Percentiles rank a stretch among this genome's conserved stretches.
Conservation (phyloP, 2,113 vertebrate genomes). For the Panthera tigris region DNA sequence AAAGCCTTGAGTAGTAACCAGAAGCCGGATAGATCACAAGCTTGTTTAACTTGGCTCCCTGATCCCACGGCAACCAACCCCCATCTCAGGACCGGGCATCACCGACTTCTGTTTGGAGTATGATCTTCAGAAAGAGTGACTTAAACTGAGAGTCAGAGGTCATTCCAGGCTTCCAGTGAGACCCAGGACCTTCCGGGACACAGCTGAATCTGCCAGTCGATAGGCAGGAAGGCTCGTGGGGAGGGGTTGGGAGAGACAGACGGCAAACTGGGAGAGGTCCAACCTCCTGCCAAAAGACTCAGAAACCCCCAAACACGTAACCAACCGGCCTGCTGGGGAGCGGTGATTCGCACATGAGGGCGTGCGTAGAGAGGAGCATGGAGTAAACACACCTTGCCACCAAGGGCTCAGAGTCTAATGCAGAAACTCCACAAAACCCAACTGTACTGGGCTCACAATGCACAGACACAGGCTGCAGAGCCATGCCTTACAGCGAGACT, state of each 20-base stretch:
- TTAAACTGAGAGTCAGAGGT: not conserved
- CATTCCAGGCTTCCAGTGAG: not conserved
- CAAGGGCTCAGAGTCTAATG: not conserved
- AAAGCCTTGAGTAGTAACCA: not conserved
- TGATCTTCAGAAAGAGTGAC: not conserved
- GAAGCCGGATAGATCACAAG: not conserved
- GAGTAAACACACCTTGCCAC: not conserved
- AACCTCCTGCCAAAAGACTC: not conserved
- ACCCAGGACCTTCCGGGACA: not conserved
- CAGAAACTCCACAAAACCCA: not conserved
- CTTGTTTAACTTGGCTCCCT: not conserved
- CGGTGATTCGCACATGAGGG: too few species aligned
- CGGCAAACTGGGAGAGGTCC: not conserved
- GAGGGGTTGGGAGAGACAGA: not conserved
- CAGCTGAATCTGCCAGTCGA: fast-evolving
- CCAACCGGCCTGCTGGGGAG: not conserved
- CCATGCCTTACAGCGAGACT: too few species aligned
- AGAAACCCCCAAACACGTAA: not conserved
- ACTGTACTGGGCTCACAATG: fast-evolving
- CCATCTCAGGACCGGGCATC: fast-evolving
- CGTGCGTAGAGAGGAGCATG: fast-evolving
- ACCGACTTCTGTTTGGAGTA: too few species aligned
- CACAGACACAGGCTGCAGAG: fast-evolving
- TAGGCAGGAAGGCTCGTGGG: not conserved
- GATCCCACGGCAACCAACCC: not conserved